Evolutionary conservation across 2,888 invertebrate species (phyloP).

Genomic region (Drosophila infuscata): DNA sequence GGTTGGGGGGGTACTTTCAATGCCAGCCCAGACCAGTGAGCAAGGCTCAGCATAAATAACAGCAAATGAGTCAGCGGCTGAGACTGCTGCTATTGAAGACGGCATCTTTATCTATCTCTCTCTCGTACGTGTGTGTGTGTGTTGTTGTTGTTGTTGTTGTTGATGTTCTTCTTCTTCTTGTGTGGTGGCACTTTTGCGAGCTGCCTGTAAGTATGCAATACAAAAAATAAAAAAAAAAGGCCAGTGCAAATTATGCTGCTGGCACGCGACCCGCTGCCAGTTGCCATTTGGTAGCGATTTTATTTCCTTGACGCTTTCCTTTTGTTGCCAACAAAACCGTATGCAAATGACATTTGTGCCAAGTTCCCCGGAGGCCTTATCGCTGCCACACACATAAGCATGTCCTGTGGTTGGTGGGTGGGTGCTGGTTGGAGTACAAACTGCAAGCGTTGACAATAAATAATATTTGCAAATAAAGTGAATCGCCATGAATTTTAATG

Average conservation of each 20-base stretch:
- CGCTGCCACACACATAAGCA: constrained; percentile 58
- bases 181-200: constrained; percentile 38
- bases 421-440: not conserved
- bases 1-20: constrained; percentile 41
- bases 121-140: constrained; percentile 12
- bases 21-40: constrained; percentile 28
- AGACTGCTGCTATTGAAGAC: constrained; percentile 15
- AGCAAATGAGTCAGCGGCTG: constrained; percentile 64
- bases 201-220: constrained; percentile 63
- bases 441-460: constrained; percentile 78
- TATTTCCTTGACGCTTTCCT: constrained; percentile 60
- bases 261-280: constrained; percentile 66
- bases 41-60: constrained; percentile 76
- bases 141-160: constrained; percentile 21
- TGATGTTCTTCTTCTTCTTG: not conserved
- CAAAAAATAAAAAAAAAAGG: constrained; percentile 4
- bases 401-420: constrained; percentile 13
- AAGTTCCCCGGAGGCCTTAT: constrained; percentile 50
- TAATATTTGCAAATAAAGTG: constrained; percentile 78
- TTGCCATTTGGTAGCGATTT: constrained; percentile 58
- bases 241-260: constrained; percentile 62
- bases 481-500: constrained; percentile 70
- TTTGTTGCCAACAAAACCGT: constrained; percentile 50
- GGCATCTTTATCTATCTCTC: constrained; percentile 51
- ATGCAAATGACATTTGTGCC: constrained; percentile 66